Percentiles rank a stretch among this genome's conserved stretches.
Evolutionary conservation across 2,797 vertebrate genomes (phyloP).

Genomic region (Heteromormyrus szaboi): DNA sequence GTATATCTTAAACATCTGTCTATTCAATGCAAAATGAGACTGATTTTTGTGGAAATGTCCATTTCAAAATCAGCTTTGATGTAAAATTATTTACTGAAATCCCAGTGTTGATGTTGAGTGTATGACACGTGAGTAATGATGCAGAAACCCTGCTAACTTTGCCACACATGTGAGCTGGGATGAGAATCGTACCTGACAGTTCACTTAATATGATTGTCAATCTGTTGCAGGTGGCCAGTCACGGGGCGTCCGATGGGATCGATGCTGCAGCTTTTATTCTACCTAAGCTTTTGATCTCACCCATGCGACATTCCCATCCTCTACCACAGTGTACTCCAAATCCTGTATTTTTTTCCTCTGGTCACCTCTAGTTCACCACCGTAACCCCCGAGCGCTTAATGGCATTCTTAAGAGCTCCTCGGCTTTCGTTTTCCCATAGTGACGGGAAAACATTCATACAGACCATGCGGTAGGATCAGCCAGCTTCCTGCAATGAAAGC

Average conservation of each 20-base stretch:
- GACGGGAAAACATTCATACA: conserved; percentile 61
- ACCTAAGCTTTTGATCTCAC: conserved; percentile 26
- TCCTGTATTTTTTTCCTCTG: conserved; percentile 12
- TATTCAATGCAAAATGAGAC: neutral
- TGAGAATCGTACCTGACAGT: conserved; percentile 10
- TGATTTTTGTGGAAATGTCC: neutral
- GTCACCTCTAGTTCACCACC: conserved; percentile 23
- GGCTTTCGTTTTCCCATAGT: conserved; percentile 59
- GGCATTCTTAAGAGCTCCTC: conserved; percentile 57
- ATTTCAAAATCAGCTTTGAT: neutral
- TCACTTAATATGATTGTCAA: conserved; percentile 13
- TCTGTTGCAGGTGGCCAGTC: conserved; percentile 16
- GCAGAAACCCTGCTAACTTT: neutral
- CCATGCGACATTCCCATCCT: conserved; percentile 4
- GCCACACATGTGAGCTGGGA: neutral
- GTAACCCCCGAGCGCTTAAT: conserved; percentile 53
- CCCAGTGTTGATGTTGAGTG: neutral
- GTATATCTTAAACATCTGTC: neutral
- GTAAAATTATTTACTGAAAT: neutral
- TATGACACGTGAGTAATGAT: neutral
- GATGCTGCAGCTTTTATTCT: neutral
- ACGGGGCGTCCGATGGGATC: neutral
- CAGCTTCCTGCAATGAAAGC: conserved; percentile 41
- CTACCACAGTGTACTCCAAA: neutral
- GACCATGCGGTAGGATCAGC: conserved; percentile 59